A percentile compares a stretch with the other conserved stretches of the same genome.
Conservation (phyloP, 2,113 vertebrate genomes). For the Ictalurus punctatus region DNA sequence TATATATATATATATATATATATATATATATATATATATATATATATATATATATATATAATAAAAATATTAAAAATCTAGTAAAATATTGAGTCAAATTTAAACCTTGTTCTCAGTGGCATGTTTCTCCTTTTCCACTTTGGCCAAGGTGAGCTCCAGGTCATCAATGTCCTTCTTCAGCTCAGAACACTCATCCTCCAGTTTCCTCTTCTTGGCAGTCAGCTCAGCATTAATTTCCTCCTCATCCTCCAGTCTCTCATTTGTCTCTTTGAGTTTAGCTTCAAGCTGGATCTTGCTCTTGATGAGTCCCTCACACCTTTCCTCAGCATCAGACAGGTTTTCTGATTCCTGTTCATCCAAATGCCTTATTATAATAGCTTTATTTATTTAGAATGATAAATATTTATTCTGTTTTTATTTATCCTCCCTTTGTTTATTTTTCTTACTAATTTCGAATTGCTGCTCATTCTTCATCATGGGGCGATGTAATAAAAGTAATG, state of each 20-base stretch:
- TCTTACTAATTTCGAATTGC: background rate
- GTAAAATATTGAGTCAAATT: background rate
- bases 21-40: too few species aligned
- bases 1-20: background rate
- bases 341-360: conserved; percentile 61
- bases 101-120: conserved; percentile 46
- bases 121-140: conserved; percentile 55
- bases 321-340: conserved; percentile 53
- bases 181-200: conserved; percentile 81
- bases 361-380: background rate
- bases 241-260: conserved; percentile 71
- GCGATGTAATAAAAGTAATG: background rate
- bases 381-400: background rate
- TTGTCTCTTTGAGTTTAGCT: conserved; percentile 67
- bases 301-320: conserved; percentile 52
- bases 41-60: background rate
- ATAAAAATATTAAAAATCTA: too few species aligned
- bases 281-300: conserved; percentile 61
- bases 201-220: conserved; percentile 77
- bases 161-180: conserved; percentile 77
- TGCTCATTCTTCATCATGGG: background rate
- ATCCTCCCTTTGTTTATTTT: background rate
- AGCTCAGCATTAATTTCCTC: conserved; percentile 76
- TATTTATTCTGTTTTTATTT: background rate
- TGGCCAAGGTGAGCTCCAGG: conserved; percentile 49